Base-by-base conservation (phyloP, 2,797 vertebrate genomes). In the Tokudaia tokunoshimensis region DNA sequence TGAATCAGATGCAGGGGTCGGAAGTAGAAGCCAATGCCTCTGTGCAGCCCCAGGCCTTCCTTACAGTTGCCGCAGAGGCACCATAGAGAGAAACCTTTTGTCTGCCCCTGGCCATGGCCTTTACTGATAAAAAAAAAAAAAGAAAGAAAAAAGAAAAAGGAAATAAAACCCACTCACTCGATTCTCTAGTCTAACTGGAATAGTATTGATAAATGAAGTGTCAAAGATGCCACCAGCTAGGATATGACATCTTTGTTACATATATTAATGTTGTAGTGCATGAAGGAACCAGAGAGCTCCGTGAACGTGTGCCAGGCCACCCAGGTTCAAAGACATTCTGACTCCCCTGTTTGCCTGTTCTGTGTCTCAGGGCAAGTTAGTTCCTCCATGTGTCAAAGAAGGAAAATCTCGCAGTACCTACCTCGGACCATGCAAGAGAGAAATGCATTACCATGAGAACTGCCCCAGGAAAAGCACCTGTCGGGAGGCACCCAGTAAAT, bases 171-270 rank as follows among this genome's bases (percentile, higher is more conserved):
- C 61, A 19, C 37, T 50, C 70, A 72, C 65, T 34, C 0, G 0
- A 2, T 81, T 94, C 57, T 93, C n/a, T 47, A 22, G n/a, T 94
- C 78, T 92, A 76, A 22, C 89, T 76, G 26, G 63, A 65, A 65
- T 76, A 0, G 0, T 92, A 34, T 37, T 57, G 50, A 72, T 86
- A 79, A 67, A 75, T 8, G 31, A 72, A 52, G 59, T 67, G 80
- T 88, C 82, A 17, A 11, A 50, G 52, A 81, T 83, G 44, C 82
- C 34, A 4, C 74, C 3, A 52, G 24, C 83, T n/a, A 9, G 50
- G 72, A 3, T 67, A 37, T 63, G 82, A 57, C 85, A 55, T 86
- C 65, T 74, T n/a, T n/a, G 47, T 61, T 74, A 41, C 0, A 12
- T 55, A 0, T 63, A 44, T 47, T 67, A 78, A n/a, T 19, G 8